A percentile compares a stretch with the other conserved stretches of the same genome.
phyloP scores from a whole-genome alignment of 2,888 invertebrate genomes.

The Lamellibrachia columna region DNA sequence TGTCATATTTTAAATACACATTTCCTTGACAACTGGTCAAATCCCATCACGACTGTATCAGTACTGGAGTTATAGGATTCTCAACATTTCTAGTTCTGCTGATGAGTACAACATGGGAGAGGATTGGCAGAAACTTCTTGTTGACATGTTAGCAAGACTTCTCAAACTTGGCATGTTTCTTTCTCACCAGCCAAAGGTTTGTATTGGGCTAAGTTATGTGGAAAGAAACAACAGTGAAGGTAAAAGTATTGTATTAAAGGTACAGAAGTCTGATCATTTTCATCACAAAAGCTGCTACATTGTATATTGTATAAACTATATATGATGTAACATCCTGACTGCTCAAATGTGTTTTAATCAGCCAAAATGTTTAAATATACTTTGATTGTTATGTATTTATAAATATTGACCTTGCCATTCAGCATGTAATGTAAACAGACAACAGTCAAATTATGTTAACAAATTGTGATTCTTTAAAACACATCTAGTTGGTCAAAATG shows the following conservation, averaged over 20 bases:
- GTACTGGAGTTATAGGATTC: constrained; percentile 55
- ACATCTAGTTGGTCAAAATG: too few relatives aligned
- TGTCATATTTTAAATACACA: neutral
- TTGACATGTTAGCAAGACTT: constrained; percentile 57
- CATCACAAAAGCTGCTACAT: too few relatives aligned
- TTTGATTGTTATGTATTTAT: too few relatives aligned
- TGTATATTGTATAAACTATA: too few relatives aligned
- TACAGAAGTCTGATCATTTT: too few relatives aligned
- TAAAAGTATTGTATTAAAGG: neutral
- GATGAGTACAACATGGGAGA: constrained; percentile 59
- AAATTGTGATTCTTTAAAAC: too few relatives aligned
- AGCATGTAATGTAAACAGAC: too few relatives aligned
- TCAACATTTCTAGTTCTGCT: constrained; percentile 53
- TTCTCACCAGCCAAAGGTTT: constrained; percentile 58
- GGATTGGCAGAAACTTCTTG: constrained; percentile 51
- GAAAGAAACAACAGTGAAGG: neutral
- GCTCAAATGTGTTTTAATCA: too few relatives aligned
- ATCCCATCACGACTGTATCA: constrained; percentile 56
- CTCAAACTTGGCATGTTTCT: constrained; percentile 59
- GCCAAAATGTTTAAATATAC: too few relatives aligned
- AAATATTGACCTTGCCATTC: too few relatives aligned
- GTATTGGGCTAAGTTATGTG: neutral
- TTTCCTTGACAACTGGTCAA: constrained; percentile 25
- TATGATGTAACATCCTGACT: too few relatives aligned
- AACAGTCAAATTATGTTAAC: too few relatives aligned